Conservation (phyloP, 2,797 vertebrate genomes). For the Lutjanus campechanus region DNA sequence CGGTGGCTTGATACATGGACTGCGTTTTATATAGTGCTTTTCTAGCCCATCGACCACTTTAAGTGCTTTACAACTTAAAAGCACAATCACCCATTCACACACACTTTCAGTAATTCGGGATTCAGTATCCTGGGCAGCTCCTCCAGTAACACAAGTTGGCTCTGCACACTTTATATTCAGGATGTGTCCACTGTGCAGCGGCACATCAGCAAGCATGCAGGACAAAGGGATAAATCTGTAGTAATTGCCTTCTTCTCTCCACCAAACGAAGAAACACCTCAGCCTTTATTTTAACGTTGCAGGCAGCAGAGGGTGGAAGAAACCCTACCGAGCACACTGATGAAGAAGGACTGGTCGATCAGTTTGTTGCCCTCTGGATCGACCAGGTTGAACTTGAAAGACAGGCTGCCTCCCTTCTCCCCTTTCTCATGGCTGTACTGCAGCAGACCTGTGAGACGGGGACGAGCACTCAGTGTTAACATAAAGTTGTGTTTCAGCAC, state of each 20-base stretch:
- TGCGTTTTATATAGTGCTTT: too few relatives aligned
- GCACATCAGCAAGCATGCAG: conserved; percentile 15
- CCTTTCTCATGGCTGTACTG: conserved; percentile 90
- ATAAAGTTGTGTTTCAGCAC: neutral
- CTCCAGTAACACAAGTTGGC: neutral
- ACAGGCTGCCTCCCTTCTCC: conserved; percentile 88
- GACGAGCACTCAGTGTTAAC: neutral
- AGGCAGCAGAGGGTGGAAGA: conserved; percentile 19
- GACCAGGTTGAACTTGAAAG: conserved; percentile 92
- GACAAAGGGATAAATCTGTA: conserved; percentile 43
- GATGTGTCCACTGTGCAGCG: neutral
- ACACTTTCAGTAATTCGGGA: too few relatives aligned
- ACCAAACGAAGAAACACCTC: conserved; percentile 24
- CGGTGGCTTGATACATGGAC: neutral
- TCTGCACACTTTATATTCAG: conserved; percentile 32
- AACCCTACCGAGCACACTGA: conserved; percentile 90
- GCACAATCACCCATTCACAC: too few relatives aligned
- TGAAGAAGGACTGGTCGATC: conserved; percentile 92
- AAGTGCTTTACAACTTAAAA: too few relatives aligned
- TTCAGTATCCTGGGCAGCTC: too few relatives aligned
- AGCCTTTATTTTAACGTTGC: conserved; percentile 4
- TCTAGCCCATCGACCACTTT: too few relatives aligned
- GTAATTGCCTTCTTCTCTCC: conserved; percentile 47
- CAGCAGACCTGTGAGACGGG: conserved; percentile 84
- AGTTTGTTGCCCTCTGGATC: conserved; percentile 91